These are phyloP conservation scores for Ficedula albicollis DNA, from an alignment of 2,797 vertebrate genomes.

Conservation along the genomic window DNA sequence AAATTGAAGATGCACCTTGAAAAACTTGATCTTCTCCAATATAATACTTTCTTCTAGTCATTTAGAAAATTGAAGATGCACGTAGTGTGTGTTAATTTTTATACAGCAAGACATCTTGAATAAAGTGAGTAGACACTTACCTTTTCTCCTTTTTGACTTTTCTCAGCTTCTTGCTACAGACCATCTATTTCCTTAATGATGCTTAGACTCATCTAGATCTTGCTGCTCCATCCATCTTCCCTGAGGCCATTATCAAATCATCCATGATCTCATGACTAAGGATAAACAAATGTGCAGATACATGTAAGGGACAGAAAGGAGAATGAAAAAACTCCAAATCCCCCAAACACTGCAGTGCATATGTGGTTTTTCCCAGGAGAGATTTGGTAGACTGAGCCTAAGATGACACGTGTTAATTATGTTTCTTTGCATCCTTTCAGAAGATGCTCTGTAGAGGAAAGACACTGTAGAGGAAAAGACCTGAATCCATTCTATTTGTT, in stretches of 20 bases:
- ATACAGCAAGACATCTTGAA: not conserved
- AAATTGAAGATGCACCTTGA: not conserved
- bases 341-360: not conserved
- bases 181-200: not conserved
- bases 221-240: not conserved
- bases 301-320: not conserved
- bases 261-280: conserved; percentile 15
- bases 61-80: not conserved
- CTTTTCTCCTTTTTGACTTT: not conserved
- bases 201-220: not conserved
- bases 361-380: not conserved
- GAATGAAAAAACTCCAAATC: not conserved
- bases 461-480: not conserved
- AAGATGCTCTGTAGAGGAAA: not conserved
- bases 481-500: not conserved
- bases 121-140: not conserved
- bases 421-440: not conserved
- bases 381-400: not conserved
- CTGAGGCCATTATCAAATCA: not conserved
- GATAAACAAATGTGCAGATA: conserved; percentile 9
- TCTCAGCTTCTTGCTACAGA: not conserved
- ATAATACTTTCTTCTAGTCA: not conserved
- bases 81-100: not conserved
- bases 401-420: not conserved
- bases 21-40: not conserved